These are phyloP conservation scores for Nothobranchius furzeri DNA, from an alignment of 2,113 vertebrate genomes.

Conservation along the genomic window DNA sequence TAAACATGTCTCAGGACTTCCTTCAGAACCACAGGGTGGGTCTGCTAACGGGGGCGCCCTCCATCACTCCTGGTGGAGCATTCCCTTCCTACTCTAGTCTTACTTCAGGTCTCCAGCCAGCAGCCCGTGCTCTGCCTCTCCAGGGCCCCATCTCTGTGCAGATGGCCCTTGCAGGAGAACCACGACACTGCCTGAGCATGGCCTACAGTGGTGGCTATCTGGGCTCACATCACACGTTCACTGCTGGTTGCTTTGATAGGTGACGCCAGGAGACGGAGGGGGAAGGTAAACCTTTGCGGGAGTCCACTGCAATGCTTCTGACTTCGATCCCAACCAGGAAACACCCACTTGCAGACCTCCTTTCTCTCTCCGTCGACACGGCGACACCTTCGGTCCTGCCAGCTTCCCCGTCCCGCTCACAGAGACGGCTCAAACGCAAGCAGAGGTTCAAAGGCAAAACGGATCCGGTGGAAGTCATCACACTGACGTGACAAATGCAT, in stretches of 20 bases:
- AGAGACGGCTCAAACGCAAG: constrained; percentile 74
- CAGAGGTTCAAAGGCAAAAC: constrained; percentile 65
- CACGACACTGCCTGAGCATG: constrained; percentile 77
- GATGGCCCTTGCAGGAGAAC: constrained; percentile 79
- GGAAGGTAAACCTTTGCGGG: constrained; percentile 51
- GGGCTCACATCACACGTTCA: constrained; percentile 73
- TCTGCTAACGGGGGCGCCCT: constrained; percentile 58
- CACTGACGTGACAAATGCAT: constrained; percentile 67
- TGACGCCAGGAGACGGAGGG: constrained; percentile 83
- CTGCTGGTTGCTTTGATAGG: constrained; percentile 85
- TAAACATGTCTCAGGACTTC: constrained; percentile 82
- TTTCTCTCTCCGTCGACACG: constrained; percentile 70
- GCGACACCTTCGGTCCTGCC: constrained; percentile 38
- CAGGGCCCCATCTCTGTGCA: constrained; percentile 82
- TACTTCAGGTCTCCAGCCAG: constrained; percentile 65
- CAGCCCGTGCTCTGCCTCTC: constrained; percentile 72
- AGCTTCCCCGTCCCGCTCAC: constrained; percentile 36
- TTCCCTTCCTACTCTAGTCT: constrained; percentile 75
- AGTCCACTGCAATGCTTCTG: constrained; percentile 47
- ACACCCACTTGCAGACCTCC: constrained; percentile 54
- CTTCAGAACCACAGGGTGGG: constrained; percentile 80
- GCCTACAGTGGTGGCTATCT: constrained; percentile 82
- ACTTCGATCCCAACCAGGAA: constrained; percentile 47
- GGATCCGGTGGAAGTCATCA: constrained; percentile 73
- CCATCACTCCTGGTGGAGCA: constrained; percentile 52